Percentiles rank a stretch among this genome's conserved stretches.
phyloP scores from a whole-genome alignment of 2,888 invertebrate genomes.

The Eupithecia exiguata region DNA sequence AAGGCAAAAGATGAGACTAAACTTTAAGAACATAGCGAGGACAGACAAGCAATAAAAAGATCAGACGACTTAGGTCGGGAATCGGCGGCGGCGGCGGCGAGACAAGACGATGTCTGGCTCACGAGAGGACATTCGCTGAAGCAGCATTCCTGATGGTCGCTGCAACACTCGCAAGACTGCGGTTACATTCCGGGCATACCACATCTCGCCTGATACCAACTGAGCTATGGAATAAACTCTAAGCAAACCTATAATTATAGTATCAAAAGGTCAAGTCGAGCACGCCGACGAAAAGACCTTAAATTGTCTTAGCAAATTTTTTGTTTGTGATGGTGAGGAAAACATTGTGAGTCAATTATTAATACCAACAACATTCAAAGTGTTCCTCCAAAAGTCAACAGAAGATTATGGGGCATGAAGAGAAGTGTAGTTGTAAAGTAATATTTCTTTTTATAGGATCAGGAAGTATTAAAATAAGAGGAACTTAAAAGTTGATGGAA shows the following conservation, averaged over 20 bases:
- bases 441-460: slow-evolving; percentile 14
- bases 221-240: slow-evolving; percentile 42
- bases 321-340: neutral
- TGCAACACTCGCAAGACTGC: slow-evolving; percentile 57
- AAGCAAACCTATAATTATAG: slow-evolving; percentile 35
- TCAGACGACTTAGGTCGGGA: slow-evolving; percentile 11
- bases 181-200: slow-evolving; percentile 70
- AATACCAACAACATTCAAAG: neutral
- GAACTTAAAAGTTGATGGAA: slow-evolving; percentile 36
- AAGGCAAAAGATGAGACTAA: slow-evolving; percentile 11
- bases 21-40: slow-evolving; percentile 9
- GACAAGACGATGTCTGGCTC: slow-evolving; percentile 12
- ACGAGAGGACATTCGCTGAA: slow-evolving; percentile 60
- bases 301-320: neutral
- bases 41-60: slow-evolving; percentile 21
- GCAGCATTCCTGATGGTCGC: slow-evolving; percentile 47
- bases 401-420: neutral
- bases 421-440: slow-evolving; percentile 13
- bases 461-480: slow-evolving; percentile 32
- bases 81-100: neutral
- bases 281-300: slow-evolving; percentile 3
- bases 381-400: neutral
- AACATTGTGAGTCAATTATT: neutral
- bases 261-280: slow-evolving; percentile 26
- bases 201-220: slow-evolving; percentile 52